phyloP scores from a whole-genome alignment of 1,140 invertebrate genomes.

The Proctacanthus coquilletti region DNA sequence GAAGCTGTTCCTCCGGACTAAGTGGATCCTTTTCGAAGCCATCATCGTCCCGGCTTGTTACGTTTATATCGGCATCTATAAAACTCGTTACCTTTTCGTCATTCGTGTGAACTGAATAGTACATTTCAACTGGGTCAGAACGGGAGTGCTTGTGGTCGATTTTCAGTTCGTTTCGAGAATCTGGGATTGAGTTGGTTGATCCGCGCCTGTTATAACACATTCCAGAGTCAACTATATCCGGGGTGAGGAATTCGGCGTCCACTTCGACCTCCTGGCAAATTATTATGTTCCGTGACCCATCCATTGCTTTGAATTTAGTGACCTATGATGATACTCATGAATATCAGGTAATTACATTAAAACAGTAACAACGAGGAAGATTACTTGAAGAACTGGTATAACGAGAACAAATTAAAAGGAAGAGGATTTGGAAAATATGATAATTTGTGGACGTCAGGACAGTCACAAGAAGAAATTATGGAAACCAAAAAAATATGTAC shows the following conservation, averaged over 20 bases:
- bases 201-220: slow-evolving; percentile 9
- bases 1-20: slow-evolving; percentile 50
- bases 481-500: too few species aligned
- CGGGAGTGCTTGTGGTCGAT: slow-evolving; percentile 55
- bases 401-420: too few species aligned
- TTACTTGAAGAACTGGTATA: slow-evolving; percentile 18
- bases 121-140: slow-evolving; percentile 47
- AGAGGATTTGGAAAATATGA: too few species aligned
- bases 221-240: slow-evolving; percentile 16
- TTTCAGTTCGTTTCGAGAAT: slow-evolving; percentile 17
- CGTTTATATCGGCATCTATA: slow-evolving; percentile 51
- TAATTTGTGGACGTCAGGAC: too few species aligned
- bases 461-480: too few species aligned
- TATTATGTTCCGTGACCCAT: slow-evolving; percentile 17
- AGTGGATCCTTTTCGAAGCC: slow-evolving; percentile 25
- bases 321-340: too few species aligned
- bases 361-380: too few species aligned
- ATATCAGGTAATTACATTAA: too few species aligned
- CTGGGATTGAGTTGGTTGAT: slow-evolving; percentile 8
- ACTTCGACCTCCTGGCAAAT: slow-evolving; percentile 29
- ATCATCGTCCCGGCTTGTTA: slow-evolving; percentile 43
- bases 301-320: slow-evolving; percentile 11
- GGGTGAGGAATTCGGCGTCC: slow-evolving; percentile 15
- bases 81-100: slow-evolving; percentile 32
- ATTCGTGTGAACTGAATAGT: slow-evolving; percentile 22